Base-by-base conservation (phyloP, 2,797 vertebrate genomes). In the Danio albolineatus region DNA sequence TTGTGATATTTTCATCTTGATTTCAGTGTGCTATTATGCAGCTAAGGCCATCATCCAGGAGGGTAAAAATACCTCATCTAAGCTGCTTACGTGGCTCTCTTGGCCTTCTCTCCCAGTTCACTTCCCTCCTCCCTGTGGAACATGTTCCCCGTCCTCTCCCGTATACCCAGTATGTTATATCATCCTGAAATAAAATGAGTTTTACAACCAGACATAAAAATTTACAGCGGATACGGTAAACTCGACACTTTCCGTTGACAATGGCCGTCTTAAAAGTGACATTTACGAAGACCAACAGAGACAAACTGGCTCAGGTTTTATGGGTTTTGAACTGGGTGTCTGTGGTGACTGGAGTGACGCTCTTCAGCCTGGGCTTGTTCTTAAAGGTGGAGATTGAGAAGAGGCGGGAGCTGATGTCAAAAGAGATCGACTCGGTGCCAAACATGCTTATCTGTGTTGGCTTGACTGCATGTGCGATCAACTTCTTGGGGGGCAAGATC, bases 261-360 rank as follows among this genome's bases (percentile, higher is more conserved):
- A 97, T 97, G 96, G 95, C 94, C 0, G 92, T 97, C 8, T 93
- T 96, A 53, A 95, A 92, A 89, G 91, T 97, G 79, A 96, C 94
- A 79, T 96, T 97, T 88, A 95, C 93, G 64, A 96, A 94, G 89
- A 90, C 86, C 0, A 95, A 91, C 76, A 86, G 96, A 36, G 91
- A 94, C 85, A 95, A 94, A 83, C 76, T 97, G 48, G 95, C 95
- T 39, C 94, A 96, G 88, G 90, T 95, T 69, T 90, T 97, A 76
- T 96, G 96, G 93, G 90, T 96, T 73, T 92, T 96, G 65, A 97
- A 97, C 89, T 96, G 96, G 95, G 84, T 97, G 81, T 97, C 96
- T 0, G 95, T 97, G 14, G 86, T 94, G 61, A 95, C 94, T 0
- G 96, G 96, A 2, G 86, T 94, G 10, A 86, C 93, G 60, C 93